These are phyloP conservation scores for Ophion ellenae DNA, from an alignment of 2,888 invertebrate genomes.

Conservation along the genomic window DNA sequence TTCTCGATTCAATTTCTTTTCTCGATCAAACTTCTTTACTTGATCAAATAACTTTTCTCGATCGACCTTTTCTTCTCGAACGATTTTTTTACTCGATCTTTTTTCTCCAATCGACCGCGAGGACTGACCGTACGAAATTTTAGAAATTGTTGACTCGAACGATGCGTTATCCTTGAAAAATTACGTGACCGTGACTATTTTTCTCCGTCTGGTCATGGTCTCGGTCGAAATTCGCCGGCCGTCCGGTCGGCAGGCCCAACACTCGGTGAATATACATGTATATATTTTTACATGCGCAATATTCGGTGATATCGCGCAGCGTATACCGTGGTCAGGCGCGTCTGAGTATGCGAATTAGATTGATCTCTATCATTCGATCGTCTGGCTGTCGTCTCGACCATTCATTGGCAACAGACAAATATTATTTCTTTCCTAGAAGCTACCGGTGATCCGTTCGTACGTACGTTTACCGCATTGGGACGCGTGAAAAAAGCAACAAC, in stretches of 20 bases:
- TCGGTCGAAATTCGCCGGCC: slow-evolving; percentile 9
- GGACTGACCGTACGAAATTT: neutral
- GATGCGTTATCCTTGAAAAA: neutral
- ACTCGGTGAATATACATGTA: neutral
- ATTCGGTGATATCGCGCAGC: slow-evolving; percentile 33
- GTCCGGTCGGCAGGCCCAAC: neutral
- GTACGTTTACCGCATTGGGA: neutral
- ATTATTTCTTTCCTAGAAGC: slow-evolving; percentile 79
- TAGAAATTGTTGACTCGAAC: neutral
- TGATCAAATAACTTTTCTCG: no score
- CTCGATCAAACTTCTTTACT: no score
- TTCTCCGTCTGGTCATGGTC: slow-evolving; percentile 26
- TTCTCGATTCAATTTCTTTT: no score
- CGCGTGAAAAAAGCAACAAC: slow-evolving; percentile 5
- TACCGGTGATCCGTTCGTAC: slow-evolving; percentile 59
- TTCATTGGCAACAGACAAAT: slow-evolving; percentile 78
- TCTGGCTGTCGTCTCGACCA: slow-evolving; percentile 82
- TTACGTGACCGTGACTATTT: neutral
- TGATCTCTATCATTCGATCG: slow-evolving; percentile 82
- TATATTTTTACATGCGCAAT: slow-evolving; percentile 37
- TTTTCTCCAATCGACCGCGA: neutral
- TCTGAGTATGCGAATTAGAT: slow-evolving; percentile 82
- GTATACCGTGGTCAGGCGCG: slow-evolving; percentile 63
- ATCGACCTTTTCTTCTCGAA: no score
- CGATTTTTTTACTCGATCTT: neutral